Base-by-base conservation (phyloP, 2,797 vertebrate genomes). In the Podargus strigoides region DNA sequence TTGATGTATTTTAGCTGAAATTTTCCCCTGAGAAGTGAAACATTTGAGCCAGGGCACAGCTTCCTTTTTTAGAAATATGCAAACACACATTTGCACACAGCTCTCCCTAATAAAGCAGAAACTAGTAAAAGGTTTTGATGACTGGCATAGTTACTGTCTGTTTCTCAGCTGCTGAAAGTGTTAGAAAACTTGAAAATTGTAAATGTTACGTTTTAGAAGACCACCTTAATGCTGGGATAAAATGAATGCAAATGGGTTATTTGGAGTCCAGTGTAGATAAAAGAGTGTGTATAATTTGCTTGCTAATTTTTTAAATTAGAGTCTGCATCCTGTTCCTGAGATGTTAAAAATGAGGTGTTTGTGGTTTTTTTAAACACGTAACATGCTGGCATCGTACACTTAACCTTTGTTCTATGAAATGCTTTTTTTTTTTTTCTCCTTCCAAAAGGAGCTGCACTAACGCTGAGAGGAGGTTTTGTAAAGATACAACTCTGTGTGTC, bases 321-420 rank as follows among this genome's bases (percentile, higher is more conserved):
- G 8, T 34, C 30, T 73, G 30, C 19, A 24, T 82, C 12, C 34
- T 64, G 14, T 42, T 85, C 44, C 47, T 81, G n/a, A 21, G 22
- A 79, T 37, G 13, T 27, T 85, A 59, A 77, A 73, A 76, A 24
- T 18, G 0, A 26, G n/a, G n/a, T n/a, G n/a, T n/a, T n/a, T n/a
- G 0, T 32, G 21, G 3, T 16, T 55, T 56, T 56, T 68, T 52
- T 14, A 42, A 42, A n/a, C 10, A 17, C 0, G 0, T n/a, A 66
- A 39, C 17, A 14, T 30, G 13, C 36, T 90, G 73, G 24, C 14
- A 26, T 41, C 26, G 4, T 28, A 55, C 11, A 22, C 39, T 82
- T 91, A 55, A 64, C 30, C 70, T 95, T 49, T 83, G 24, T 77
- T 74, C 41, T 84, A 2, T 55, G n/a, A 85, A 80, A 27, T 16